Evolutionary conservation across 64 coral and sea anemone species (phyloP).

Genomic region (Pocillopora damicornis): DNA sequence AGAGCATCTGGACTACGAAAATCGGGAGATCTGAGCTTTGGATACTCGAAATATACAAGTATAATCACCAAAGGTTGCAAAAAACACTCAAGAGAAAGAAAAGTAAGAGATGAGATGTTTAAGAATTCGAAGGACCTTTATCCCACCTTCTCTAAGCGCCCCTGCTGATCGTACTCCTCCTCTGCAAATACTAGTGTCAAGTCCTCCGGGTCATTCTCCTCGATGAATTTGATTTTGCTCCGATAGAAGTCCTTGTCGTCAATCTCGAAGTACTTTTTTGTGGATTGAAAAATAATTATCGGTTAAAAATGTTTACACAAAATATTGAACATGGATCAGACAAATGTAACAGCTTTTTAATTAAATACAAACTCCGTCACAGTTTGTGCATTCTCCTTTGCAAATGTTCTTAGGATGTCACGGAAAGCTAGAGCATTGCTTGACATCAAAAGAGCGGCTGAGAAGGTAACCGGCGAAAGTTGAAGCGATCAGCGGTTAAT

Average conservation of each 20-base stretch:
- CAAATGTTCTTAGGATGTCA: no score
- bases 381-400: no score
- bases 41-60: no score
- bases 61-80: not conserved
- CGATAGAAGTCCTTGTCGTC: conserved; percentile 91
- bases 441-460: no score
- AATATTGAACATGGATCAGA: not conserved
- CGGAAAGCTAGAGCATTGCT: no score
- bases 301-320: not conserved
- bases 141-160: conserved; percentile 70
- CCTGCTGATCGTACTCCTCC: conserved; percentile 66
- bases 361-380: no score
- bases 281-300: not conserved
- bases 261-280: conserved; percentile 83
- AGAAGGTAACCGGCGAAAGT: no score
- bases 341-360: not conserved
- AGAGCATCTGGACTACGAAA: no score
- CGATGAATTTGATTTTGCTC: conserved; percentile 93
- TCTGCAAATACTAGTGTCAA: conserved; percentile 81
- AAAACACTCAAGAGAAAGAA: not conserved
- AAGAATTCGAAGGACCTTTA: not conserved
- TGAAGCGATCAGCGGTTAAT: no score
- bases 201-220: conserved; percentile 88
- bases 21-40: no score
- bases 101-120: not conserved